phyloP scores from a whole-genome alignment of 2,113 vertebrate species.

The Entelurus aequoreus region DNA sequence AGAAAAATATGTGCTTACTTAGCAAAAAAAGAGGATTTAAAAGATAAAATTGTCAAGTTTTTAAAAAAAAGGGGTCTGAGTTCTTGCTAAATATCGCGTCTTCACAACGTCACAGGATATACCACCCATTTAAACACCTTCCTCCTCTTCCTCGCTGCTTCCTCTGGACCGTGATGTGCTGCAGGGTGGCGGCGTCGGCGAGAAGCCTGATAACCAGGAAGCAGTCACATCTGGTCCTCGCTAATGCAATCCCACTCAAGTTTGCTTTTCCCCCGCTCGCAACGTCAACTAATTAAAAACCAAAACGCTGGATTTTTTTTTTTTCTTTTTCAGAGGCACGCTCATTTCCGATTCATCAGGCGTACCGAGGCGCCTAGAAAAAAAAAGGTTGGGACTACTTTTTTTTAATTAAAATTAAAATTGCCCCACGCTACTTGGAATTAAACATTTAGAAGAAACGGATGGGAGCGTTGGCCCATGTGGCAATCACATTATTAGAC shows the following conservation, averaged over 20 bases:
- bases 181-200: constrained; percentile 49
- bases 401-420: constrained; percentile 74
- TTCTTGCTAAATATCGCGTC: not conserved
- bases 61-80: no score
- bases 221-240: constrained; percentile 67
- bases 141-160: constrained; percentile 42
- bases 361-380: constrained; percentile 35
- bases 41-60: no score
- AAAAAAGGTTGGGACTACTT: constrained; percentile 57
- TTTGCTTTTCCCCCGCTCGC: constrained; percentile 59
- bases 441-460: constrained; percentile 69
- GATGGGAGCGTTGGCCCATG: constrained; percentile 56
- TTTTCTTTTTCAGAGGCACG: constrained; percentile 27
- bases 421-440: constrained; percentile 64
- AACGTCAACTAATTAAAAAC: constrained; percentile 73
- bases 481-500: constrained; percentile 62
- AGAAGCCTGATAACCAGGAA: constrained; percentile 57
- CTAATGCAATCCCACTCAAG: constrained; percentile 70
- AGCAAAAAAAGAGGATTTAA: no score
- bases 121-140: constrained; percentile 50
- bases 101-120: constrained; percentile 36
- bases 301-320: constrained; percentile 38
- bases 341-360: constrained; percentile 69
- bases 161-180: constrained; percentile 42
- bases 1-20: no score